Evolutionary conservation across 1,140 invertebrate genomes (phyloP), one percentile per base, ranked within the genome.

Genomic region (Drosophila orosa): DNA sequence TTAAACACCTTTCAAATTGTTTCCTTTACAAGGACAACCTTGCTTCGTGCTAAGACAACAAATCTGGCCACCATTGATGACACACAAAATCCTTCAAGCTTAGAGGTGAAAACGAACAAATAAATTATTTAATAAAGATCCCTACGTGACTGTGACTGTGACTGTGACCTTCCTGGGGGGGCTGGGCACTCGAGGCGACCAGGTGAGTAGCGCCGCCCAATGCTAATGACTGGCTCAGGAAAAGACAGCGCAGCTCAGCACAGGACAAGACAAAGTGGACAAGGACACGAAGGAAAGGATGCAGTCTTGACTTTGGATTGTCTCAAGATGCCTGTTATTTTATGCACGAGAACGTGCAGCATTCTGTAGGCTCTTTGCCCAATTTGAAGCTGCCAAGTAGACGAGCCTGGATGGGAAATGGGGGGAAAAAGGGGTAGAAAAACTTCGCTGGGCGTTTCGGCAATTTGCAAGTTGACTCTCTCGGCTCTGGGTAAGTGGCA

Each of bases 41-140:
- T 50, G 27, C 17, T 8, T 2, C 6, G 0, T 19, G 4, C 3
- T 19, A 24, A 10, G 22, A 24, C 3, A 45, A 47, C 25, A 31
- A 37, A 47, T 48, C 40, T 33, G 3, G 10, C 4, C 24, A 12
- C 4, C 13, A 0, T 25, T 33, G 31, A 24, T 66, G 60, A 29
- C 65, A 45, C n/a, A 56, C 15, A 67, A 67, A 54, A 69, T 37
- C 40, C 50, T 60, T 39, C 15, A 44, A 45, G 27, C 25, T 55
- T 55, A 55, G 24, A 22, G 29, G 57, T 27, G 58, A 65, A 67
- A 66, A 44, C 65, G 12, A 19, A n/a, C 25, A 22, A 35, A 71
- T 72, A 58, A 71, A 72, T 72, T 58, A 71, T 72, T 72, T 58
- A 72, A 58, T 71, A 71, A 72, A 58, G 50, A 72, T 71, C n/a